A percentile compares a stretch with the other conserved stretches of the same genome.
These are phyloP conservation scores for Miltochrista miniata DNA, from an alignment of 2,888 invertebrate species.

Conservation along the genomic window DNA sequence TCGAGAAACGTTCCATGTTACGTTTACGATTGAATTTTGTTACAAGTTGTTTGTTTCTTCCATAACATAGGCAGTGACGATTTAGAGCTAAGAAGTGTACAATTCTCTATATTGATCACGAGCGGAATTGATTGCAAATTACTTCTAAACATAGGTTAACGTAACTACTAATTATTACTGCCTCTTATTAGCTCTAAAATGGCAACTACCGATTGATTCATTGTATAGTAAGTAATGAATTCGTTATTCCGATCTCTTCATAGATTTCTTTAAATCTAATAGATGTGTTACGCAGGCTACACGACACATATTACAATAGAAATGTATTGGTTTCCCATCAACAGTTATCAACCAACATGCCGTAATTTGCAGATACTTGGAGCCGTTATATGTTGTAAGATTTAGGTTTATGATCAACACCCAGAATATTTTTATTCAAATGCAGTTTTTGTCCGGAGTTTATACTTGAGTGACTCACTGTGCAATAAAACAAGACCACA, in stretches of 20 bases:
- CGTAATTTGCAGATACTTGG: constrained; percentile 80
- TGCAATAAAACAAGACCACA: constrained; percentile 77
- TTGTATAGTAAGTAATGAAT: constrained; percentile 80
- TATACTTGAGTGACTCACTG: constrained; percentile 77
- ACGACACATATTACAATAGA: constrained; percentile 82
- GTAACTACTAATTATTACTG: constrained; percentile 12
- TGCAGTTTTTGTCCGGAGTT: constrained; percentile 67
- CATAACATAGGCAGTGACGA: constrained; percentile 56
- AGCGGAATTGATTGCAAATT: constrained; percentile 61
- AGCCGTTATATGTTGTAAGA: constrained; percentile 72
- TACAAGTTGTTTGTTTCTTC: constrained; percentile 76
- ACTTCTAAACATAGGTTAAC: constrained; percentile 26
- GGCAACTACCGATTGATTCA: constrained; percentile 62
- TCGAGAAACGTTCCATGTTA: constrained; percentile 76
- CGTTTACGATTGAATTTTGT: constrained; percentile 75
- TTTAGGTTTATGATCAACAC: constrained; percentile 63
- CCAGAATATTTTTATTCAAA: constrained; percentile 43
- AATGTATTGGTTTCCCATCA: constrained; percentile 79
- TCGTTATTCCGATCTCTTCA: constrained; percentile 79
- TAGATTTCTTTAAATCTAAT: constrained; percentile 77
- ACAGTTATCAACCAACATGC: constrained; percentile 78
- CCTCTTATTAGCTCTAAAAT: constrained; percentile 62
- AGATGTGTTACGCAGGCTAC: constrained; percentile 77
- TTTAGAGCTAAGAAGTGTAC: constrained; percentile 62
- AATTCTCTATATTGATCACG: constrained; percentile 49